These are phyloP conservation scores for Chiloscyllium plagiosum DNA, from an alignment of 2,113 vertebrate species.

Conservation along the genomic window DNA sequence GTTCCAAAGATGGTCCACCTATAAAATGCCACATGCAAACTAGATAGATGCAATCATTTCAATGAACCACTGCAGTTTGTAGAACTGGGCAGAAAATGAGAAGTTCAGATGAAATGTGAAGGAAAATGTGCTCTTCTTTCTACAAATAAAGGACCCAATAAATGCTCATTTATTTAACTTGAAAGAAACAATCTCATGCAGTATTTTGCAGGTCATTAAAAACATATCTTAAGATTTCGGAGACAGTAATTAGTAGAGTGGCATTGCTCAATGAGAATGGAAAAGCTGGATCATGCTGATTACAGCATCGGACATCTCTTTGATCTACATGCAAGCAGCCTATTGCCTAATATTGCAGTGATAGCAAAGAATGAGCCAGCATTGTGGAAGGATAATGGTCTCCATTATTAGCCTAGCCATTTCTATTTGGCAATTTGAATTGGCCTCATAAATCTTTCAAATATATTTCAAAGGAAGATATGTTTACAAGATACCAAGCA, in stretches of 20 bases:
- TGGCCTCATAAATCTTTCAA: neutral
- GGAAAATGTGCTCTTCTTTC: neutral
- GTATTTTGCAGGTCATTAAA: neutral
- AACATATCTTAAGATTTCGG: no score
- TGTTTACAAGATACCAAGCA: neutral
- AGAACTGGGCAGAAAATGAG: neutral
- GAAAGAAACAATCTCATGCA: neutral
- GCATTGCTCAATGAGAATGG: no score
- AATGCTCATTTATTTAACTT: neutral
- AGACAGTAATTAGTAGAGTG: no score
- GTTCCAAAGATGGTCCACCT: neutral
- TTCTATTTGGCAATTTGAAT: neutral
- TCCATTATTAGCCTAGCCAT: neutral
- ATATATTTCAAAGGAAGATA: neutral
- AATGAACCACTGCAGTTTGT: neutral
- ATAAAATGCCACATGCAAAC: neutral
- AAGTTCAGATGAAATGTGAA: neutral
- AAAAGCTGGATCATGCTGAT: no score
- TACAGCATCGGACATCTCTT: no score
- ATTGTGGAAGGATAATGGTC: neutral
- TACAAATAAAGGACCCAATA: neutral
- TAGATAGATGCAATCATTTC: neutral
- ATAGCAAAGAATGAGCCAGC: neutral
- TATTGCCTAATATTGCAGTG: no score
- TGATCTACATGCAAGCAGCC: no score